Base-by-base conservation (phyloP, 2,113 vertebrate species). In the Pionites leucogaster region DNA sequence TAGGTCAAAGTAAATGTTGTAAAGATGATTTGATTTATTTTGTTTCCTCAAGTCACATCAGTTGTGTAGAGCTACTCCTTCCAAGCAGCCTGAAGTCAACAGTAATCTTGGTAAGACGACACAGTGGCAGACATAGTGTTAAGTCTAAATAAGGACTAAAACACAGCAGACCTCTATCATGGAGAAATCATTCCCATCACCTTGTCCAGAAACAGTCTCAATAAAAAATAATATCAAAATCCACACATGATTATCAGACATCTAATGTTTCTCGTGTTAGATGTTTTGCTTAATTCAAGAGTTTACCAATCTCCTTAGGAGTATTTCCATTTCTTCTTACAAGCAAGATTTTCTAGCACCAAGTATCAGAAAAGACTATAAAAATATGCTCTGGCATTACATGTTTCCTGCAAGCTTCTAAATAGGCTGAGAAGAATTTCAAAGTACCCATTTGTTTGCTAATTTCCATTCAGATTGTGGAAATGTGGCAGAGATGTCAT, bases 1-100 rank as follows among this genome's bases (percentile, higher is more conserved):
- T 82, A 94, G 84, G 80, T 86, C 79, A 96, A n/a, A 93, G 50
- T 65, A 96, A 89, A 85, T 69, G 37, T 53, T 86, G 69, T 37
- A 90, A 94, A 90, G 81, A 84, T 37, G 3, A 93, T 83, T 93
- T 90, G 88, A 95, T 96, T 81, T 88, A 86, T 94, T 96, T 91
- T 95, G 71, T 90, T 72, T 90, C 90, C 69, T 88, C 47, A 57
- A 95, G 78, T 83, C 76, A 90, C 42, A 88, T 75, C 60, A 72
- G 42, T 71, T 85, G 70, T 39, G 35, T 95, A 80, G 46, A 94
- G 62, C 63, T 84, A 69, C 31, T 86, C 62, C 72, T 84, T 52
- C 62, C 59, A 94, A 92, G 68, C 63, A 90, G 67, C 74, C 70
- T 83, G 90, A 96, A 95, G 86, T 91, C 87, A 96, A 93, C 65